Percentiles rank a stretch among this genome's conserved stretches.
phyloP scores from a whole-genome alignment of 2,888 invertebrate genomes.

The Chelonus formosanus region DNA sequence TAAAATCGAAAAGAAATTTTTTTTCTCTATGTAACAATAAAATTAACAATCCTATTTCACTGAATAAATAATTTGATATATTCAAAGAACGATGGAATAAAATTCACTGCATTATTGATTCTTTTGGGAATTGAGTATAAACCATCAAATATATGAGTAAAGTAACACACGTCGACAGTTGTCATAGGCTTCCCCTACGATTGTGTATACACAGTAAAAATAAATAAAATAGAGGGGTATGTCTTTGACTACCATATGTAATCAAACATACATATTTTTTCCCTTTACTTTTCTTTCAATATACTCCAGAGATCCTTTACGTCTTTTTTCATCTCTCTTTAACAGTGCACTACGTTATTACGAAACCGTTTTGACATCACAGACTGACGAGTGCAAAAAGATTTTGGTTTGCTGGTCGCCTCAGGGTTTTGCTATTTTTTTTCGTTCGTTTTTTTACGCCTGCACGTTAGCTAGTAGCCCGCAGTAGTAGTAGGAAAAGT shows the following conservation, averaged over 20 bases:
- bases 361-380: slow-evolving; percentile 26
- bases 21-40: too few relatives aligned
- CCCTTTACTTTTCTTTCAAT: slow-evolving; percentile 22
- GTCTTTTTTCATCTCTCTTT: slow-evolving; percentile 6
- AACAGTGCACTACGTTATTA: slow-evolving; percentile 31
- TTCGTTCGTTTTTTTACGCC: background rate
- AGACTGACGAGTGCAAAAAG: slow-evolving; percentile 22
- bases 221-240: slow-evolving; percentile 22
- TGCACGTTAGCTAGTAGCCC: too few relatives aligned
- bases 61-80: too few relatives aligned
- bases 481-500: slow-evolving; percentile 3
- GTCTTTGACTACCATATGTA: slow-evolving; percentile 9
- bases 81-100: too few relatives aligned
- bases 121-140: background rate
- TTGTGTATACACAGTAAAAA: slow-evolving; percentile 23
- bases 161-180: slow-evolving; percentile 38
- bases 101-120: too few relatives aligned
- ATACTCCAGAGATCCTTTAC: slow-evolving; percentile 11
- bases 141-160: slow-evolving; percentile 37
- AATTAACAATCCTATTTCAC: too few relatives aligned
- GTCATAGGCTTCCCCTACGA: slow-evolving; percentile 13
- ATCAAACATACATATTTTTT: slow-evolving; percentile 13
- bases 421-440: slow-evolving; percentile 12
- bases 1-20: too few relatives aligned
- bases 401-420: slow-evolving; percentile 20